Conservation (phyloP, 2,797 vertebrate species). For the Coreius guichenoti region DNA sequence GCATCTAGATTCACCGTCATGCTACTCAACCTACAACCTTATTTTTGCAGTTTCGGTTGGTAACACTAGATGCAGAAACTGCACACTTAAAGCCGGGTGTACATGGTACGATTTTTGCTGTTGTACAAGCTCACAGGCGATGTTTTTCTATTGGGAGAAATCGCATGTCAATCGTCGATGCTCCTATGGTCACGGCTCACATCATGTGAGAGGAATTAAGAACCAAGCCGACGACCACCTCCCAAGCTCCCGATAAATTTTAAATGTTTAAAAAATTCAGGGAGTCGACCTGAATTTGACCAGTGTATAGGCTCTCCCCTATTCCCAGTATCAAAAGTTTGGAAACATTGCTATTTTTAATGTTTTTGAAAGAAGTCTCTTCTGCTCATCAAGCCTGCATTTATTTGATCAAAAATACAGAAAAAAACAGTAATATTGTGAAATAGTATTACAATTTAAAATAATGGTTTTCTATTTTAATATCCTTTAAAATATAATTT, state of each 20-base stretch:
- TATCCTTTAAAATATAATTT: too few relatives aligned
- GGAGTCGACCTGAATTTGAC: not conserved
- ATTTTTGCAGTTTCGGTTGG: not conserved
- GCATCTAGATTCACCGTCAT: constrained; percentile 1
- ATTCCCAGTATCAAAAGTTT: too few relatives aligned
- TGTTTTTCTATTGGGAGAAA: not conserved
- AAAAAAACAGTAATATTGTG: too few relatives aligned
- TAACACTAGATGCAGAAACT: not conserved
- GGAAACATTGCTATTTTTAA: too few relatives aligned
- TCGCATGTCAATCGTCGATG: too few relatives aligned
- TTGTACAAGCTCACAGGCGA: not conserved
- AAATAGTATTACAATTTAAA: too few relatives aligned
- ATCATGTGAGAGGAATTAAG: not conserved
- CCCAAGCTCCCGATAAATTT: not conserved
- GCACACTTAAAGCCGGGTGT: not conserved
- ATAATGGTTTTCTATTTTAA: too few relatives aligned
- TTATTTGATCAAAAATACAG: too few relatives aligned
- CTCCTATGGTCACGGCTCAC: too few relatives aligned
- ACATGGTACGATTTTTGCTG: not conserved
- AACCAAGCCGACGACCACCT: not conserved
- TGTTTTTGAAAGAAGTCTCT: too few relatives aligned
- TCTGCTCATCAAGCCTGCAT: too few relatives aligned
- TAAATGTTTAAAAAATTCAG: not conserved
- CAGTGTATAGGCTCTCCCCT: not conserved
- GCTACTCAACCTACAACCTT: not conserved